Percentiles rank a stretch among this genome's conserved stretches.
phyloP scores from a whole-genome alignment of 2,797 vertebrate genomes.

The Phoebastria nigripes region DNA sequence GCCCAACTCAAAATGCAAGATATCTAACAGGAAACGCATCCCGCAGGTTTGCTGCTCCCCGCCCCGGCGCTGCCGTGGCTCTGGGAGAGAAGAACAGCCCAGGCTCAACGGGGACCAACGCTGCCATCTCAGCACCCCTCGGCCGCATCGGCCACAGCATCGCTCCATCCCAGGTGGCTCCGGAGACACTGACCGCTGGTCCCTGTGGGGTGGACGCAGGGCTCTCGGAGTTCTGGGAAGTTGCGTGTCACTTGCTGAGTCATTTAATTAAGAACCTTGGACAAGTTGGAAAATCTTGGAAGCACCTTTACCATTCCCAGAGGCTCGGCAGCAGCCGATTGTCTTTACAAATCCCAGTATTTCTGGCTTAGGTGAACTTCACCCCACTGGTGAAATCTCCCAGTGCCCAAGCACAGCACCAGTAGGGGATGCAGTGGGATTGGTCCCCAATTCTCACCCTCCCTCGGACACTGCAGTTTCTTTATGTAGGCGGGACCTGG shows the following conservation, averaged over 20 bases:
- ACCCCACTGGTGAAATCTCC: not conserved
- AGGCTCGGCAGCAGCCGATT: not conserved
- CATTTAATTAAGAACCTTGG: not conserved
- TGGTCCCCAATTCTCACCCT: not conserved
- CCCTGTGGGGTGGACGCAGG: accelerated
- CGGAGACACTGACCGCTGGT: accelerated
- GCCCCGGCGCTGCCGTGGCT: not conserved
- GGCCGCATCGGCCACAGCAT: not conserved
- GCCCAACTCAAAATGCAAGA: not conserved
- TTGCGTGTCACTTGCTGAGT: accelerated
- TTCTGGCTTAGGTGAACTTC: not conserved
- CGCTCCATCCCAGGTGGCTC: not conserved
- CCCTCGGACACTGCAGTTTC: not conserved
- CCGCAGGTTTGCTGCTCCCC: not conserved
- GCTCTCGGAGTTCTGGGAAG: not conserved
- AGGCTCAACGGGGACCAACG: accelerated
- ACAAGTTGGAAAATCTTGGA: not conserved
- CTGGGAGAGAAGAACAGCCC: not conserved
- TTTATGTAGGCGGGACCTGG: not conserved
- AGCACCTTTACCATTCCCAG: not conserved
- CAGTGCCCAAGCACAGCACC: not conserved
- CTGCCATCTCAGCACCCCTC: not conserved
- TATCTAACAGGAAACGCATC: conserved; percentile 22
- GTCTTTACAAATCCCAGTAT: not conserved
- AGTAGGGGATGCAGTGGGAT: not conserved